Conservation (phyloP, 2,888 invertebrate species). For the Nephrotoma flavescens region DNA sequence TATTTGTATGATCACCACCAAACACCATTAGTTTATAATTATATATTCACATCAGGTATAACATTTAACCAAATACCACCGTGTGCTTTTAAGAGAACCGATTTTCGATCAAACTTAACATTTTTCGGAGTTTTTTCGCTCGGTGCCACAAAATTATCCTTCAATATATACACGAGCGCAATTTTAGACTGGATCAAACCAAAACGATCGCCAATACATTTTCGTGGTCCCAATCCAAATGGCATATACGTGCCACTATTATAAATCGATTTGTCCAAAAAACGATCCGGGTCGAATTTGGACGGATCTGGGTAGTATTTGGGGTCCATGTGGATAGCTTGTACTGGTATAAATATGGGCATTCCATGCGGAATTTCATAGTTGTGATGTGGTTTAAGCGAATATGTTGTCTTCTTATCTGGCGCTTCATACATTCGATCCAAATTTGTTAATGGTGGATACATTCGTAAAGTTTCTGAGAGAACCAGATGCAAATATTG, state of each 20-base stretch:
- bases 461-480: constrained; percentile 26
- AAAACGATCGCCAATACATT: constrained; percentile 29
- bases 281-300: constrained; percentile 29
- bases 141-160: constrained; percentile 24
- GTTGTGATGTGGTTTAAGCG: constrained; percentile 21
- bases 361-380: constrained; percentile 23
- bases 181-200: constrained; percentile 27
- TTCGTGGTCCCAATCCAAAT: constrained; percentile 29
- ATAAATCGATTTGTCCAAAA: constrained; percentile 23
- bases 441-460: constrained; percentile 28
- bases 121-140: constrained; percentile 19
- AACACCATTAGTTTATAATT: too few relatives aligned
- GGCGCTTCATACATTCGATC: constrained; percentile 24
- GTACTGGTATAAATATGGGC: constrained; percentile 26
- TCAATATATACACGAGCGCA: constrained; percentile 25
- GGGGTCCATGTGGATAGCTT: constrained; percentile 26
- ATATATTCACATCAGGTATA: constrained; percentile 7
- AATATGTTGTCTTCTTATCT: constrained; percentile 11
- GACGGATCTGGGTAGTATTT: constrained; percentile 26
- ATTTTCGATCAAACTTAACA: constrained; percentile 24
- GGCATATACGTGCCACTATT: constrained; percentile 28
- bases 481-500: constrained; percentile 32
- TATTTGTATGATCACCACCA: too few relatives aligned
- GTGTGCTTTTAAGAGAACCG: constrained; percentile 25
- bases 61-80: constrained; percentile 25